phyloP scores from a whole-genome alignment of 2,113 vertebrate genomes.

The Pogona vitticeps region DNA sequence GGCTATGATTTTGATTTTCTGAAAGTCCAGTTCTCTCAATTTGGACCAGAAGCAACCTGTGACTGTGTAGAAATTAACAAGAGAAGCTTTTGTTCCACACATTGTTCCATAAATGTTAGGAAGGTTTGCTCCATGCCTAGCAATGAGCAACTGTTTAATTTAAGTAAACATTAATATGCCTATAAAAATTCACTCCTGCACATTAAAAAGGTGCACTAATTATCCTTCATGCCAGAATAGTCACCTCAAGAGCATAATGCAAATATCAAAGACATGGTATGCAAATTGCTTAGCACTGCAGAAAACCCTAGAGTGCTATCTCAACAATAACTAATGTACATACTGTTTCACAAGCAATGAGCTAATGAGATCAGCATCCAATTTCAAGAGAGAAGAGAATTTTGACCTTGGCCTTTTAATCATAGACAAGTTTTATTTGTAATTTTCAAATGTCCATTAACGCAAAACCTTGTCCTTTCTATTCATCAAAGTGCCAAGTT shows the following conservation, averaged over 20 bases:
- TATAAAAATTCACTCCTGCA: conserved; percentile 7
- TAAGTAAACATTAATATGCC: conserved; percentile 15
- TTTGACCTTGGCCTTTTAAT: conserved; percentile 14
- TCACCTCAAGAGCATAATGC: conserved; percentile 4
- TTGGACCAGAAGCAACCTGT: background rate
- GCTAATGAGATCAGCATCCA: conserved; percentile 3
- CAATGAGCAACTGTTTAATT: conserved; percentile 14
- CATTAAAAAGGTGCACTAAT: background rate
- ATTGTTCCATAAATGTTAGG: background rate
- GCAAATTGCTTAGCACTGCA: conserved; percentile 19
- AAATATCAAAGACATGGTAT: background rate
- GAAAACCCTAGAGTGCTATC: background rate
- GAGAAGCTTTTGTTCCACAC: background rate
- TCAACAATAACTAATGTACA: background rate
- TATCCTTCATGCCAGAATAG: conserved; percentile 8
- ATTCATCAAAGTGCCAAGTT: background rate
- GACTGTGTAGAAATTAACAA: background rate
- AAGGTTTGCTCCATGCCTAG: background rate
- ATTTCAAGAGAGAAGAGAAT: background rate
- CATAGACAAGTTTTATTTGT: background rate
- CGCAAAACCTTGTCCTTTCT: background rate
- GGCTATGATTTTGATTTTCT: background rate
- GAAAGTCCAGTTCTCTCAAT: background rate
- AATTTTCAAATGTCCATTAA: background rate
- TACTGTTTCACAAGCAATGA: background rate